Evolutionary conservation across 2,888 invertebrate species (phyloP), one percentile per base, ranked within the genome.

Genomic region (Alviniconcha strummeri): DNA sequence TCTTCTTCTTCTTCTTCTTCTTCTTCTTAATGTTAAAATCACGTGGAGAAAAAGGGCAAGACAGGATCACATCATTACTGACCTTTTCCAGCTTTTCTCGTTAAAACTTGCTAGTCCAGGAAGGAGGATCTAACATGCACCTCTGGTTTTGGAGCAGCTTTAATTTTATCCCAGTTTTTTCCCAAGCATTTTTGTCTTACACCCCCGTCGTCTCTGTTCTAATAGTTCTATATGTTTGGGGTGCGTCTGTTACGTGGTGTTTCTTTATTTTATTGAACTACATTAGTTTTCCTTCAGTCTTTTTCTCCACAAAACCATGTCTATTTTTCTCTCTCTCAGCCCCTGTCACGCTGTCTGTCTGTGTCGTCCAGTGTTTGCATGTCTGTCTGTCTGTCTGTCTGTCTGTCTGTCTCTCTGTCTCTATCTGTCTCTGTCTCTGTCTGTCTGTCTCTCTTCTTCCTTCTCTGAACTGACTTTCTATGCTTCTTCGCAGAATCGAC

Each of bases 381-480:
- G 13, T 79, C 57, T 78, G 19, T 64, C 56, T 79, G 36, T 56
- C 36, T 79, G 4, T 80, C 13, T 9, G 4, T 13, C 72, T 72
- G 3, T 72, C 72, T 72, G 3, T 72, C 36, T 72, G 3, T 72
- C 36, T 72, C 36, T 75, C 36, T 36, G 13, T 36, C 9, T 72
- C 36, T 72, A 1, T 72, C 36, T 72, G 2, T 72, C 72, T 72
- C 72, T 52, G 55, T 88, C 87, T 85, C 86, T 89, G 76, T 83
- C 79, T 6, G 74, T 82, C 36, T 89, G 89, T 69, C 69, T 69
- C 69, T 69, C 69, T 69, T n/a, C 17, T 15, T n/a, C 69, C 17
- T 15, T 69, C 69, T 69, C 17, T 60, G 36, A 13, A 13, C 69
- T 69, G 1, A 15, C 5, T 75, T 7, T 75, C 75, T 5, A 5